A percentile compares a stretch with the other conserved stretches of the same genome.
These are phyloP conservation scores for Gouania willdenowi DNA, from an alignment of 2,797 vertebrate genomes.

Conservation along the genomic window DNA sequence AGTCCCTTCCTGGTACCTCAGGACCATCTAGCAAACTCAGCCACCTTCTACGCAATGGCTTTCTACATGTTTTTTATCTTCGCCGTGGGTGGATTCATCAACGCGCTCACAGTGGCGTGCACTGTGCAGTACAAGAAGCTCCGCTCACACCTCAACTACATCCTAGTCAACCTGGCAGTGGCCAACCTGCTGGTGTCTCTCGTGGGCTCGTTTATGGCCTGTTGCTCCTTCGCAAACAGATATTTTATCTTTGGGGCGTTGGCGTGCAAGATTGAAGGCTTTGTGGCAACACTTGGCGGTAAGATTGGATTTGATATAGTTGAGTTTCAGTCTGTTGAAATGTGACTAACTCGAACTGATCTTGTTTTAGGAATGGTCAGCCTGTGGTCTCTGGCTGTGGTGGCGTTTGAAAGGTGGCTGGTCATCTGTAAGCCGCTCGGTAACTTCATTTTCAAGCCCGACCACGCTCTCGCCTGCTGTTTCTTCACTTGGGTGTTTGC, in stretches of 20 bases:
- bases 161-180: conserved; percentile 76
- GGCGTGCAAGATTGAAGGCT: conserved; percentile 76
- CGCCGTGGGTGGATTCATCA: conserved; percentile 58
- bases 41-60: conserved; percentile 59
- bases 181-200: conserved; percentile 72
- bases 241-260: conserved; percentile 70
- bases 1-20: conserved; percentile 76
- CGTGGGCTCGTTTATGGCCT: conserved; percentile 70
- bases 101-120: conserved; percentile 65
- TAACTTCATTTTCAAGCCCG: conserved; percentile 68
- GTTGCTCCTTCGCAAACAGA: conserved; percentile 60
- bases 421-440: conserved; percentile 76
- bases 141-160: conserved; percentile 77
- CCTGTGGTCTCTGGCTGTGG: conserved; percentile 73
- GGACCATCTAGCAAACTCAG: conserved; percentile 62
- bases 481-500: conserved; percentile 62
- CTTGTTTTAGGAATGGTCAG: conserved; percentile 69
- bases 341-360: background rate
- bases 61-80: conserved; percentile 65
- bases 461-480: conserved; percentile 67
- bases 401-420: conserved; percentile 73
- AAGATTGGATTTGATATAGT: too few relatives aligned
- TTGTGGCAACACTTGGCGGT: conserved; percentile 72
- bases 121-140: conserved; percentile 76
- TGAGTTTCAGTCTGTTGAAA: too few relatives aligned